Evolutionary conservation across 2,888 invertebrate genomes (phyloP).

Genomic region (Heliothis peltigera): DNA sequence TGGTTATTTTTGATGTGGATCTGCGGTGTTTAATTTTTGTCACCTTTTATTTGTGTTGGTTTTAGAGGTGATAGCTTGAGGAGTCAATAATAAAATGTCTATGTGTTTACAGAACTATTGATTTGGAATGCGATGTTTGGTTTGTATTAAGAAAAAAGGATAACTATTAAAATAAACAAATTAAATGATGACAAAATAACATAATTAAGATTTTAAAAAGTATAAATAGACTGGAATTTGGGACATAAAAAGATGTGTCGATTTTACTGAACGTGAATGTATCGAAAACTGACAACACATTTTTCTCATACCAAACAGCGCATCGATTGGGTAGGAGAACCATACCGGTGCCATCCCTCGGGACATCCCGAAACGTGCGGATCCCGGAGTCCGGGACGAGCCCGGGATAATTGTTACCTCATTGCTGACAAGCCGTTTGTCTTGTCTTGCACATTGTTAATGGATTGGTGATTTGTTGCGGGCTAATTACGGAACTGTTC

Average conservation of each 20-base stretch:
- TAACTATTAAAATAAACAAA: too few relatives aligned
- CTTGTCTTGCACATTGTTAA: slow-evolving; percentile 78
- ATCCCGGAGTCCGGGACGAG: slow-evolving; percentile 47
- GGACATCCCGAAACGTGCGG: slow-evolving; percentile 61
- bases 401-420: slow-evolving; percentile 80
- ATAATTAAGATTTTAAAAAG: too few relatives aligned
- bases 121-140: too few relatives aligned
- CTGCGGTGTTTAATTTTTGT: neutral
- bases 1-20: slow-evolving; percentile 12
- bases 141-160: too few relatives aligned
- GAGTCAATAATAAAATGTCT: neutral
- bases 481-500: slow-evolving; percentile 69
- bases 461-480: slow-evolving; percentile 81
- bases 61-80: neutral
- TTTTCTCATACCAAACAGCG: slow-evolving; percentile 37
- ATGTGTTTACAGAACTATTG: too few relatives aligned
- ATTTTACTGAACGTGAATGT: neutral
- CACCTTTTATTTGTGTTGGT: neutral
- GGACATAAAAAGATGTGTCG: neutral
- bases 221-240: too few relatives aligned
- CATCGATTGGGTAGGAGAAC: slow-evolving; percentile 68
- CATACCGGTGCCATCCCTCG: slow-evolving; percentile 67
- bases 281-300: slow-evolving; percentile 39
- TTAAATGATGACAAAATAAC: neutral
- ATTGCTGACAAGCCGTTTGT: slow-evolving; percentile 78